phyloP scores from a whole-genome alignment of 92 coral and sea anemone genomes.

The Epizoanthus rinbou region DNA sequence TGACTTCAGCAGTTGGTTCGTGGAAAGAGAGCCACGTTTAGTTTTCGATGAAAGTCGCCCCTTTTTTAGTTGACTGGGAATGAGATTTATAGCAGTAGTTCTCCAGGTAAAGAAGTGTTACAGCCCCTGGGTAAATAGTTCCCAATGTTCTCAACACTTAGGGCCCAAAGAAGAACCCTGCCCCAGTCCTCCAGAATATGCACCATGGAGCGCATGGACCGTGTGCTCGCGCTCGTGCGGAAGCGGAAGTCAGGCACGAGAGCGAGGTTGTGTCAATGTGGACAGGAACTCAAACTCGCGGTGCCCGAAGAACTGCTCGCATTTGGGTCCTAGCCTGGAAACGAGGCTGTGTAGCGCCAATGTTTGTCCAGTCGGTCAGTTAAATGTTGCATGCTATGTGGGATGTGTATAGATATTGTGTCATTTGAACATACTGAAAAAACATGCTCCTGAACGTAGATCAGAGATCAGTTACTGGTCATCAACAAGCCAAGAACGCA shows the following conservation, averaged over 20 bases:
- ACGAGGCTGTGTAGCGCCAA: background rate
- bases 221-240: constrained; percentile 15
- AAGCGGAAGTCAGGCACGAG: constrained; percentile 12
- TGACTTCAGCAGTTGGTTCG: no score
- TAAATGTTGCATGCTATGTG: background rate
- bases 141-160: background rate
- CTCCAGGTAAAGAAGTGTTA: no score
- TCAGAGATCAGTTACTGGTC: no score
- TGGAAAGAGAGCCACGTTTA: no score
- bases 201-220: constrained; percentile 15
- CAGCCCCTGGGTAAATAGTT: background rate
- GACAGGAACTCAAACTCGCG: constrained; percentile 7
- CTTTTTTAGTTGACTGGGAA: no score
- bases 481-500: no score
- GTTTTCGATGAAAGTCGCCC: no score
- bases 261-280: constrained; percentile 19
- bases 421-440: no score
- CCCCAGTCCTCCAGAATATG: constrained; percentile 17
- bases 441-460: no score
- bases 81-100: no score
- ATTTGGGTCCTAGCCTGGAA: constrained; percentile 27
- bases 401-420: no score
- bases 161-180: background rate
- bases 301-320: constrained; percentile 8
- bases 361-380: constrained; percentile 16